Evolutionary conservation across 1,140 invertebrate species (phyloP).

Genomic region (Formica exsecta): DNA sequence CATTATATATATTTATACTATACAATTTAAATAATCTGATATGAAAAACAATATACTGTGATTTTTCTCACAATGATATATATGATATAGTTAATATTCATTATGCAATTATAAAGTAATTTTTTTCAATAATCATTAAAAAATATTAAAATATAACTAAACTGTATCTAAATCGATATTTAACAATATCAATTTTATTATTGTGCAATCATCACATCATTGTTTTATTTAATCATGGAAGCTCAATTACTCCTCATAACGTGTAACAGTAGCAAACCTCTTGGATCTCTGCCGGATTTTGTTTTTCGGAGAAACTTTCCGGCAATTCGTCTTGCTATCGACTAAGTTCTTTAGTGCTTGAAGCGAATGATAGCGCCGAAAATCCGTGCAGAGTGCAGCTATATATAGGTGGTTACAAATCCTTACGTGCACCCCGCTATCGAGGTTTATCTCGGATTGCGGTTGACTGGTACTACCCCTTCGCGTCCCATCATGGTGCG

Average conservation of each 20-base stretch:
- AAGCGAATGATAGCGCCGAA: constrained; percentile 54
- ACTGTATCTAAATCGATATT: no score
- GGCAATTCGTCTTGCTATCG: constrained; percentile 23
- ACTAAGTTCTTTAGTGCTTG: constrained; percentile 40
- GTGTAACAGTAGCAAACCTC: neutral
- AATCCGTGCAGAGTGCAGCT: constrained; percentile 26
- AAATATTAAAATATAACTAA: no score
- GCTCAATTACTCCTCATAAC: constrained; percentile 2
- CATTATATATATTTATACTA: no score
- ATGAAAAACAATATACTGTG: no score
- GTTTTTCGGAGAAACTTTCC: constrained; percentile 41
- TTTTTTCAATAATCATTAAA: no score
- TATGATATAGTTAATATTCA: no score
- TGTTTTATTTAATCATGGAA: neutral
- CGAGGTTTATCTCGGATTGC: constrained; percentile 74
- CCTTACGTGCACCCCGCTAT: constrained; percentile 57
- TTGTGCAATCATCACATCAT: no score
- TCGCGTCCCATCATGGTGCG: constrained; percentile 17
- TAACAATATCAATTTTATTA: neutral
- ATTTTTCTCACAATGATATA: no score
- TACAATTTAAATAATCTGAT: no score
- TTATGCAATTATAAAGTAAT: no score
- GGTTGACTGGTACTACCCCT: constrained; percentile 60
- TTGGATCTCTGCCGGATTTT: constrained; percentile 19
- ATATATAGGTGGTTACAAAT: constrained; percentile 54